Evolutionary conservation across 2,113 vertebrate genomes (phyloP).

Genomic region (Pachypanchax playfairii): DNA sequence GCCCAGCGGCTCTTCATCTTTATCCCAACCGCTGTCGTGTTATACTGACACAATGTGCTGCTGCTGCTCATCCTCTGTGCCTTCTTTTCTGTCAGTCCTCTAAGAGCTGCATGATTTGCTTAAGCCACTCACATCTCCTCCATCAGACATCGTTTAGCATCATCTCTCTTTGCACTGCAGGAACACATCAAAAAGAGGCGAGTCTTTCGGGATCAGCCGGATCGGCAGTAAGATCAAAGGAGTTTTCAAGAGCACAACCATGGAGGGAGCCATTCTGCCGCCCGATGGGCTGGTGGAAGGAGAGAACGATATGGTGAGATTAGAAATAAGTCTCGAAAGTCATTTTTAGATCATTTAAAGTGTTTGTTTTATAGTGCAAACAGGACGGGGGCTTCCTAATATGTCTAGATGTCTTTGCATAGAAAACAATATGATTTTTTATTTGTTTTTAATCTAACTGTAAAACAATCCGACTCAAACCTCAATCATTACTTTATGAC

Average conservation of each 20-base stretch:
- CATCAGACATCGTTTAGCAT: slow-evolving; percentile 14
- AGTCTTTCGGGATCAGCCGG: slow-evolving; percentile 94
- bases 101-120: slow-evolving; percentile 50
- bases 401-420: background rate
- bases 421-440: background rate
- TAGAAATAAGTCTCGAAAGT: background rate
- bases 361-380: no score
- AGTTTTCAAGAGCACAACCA: slow-evolving; percentile 96
- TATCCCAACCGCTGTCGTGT: slow-evolving; percentile 43
- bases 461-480: background rate
- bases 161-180: slow-evolving; percentile 70
- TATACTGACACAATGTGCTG: slow-evolving; percentile 39
- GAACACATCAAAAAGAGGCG: slow-evolving; percentile 91
- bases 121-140: slow-evolving; percentile 25
- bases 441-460: background rate
- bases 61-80: slow-evolving; percentile 23
- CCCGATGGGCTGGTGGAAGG: slow-evolving; percentile 88
- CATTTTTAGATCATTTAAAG: background rate
- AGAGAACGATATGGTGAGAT: slow-evolving; percentile 91
- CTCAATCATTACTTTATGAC: background rate
- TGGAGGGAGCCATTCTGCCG: slow-evolving; percentile 97
- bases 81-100: slow-evolving; percentile 17
- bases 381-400: no score
- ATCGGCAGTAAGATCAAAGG: slow-evolving; percentile 98
- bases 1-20: slow-evolving; percentile 6